Base-by-base conservation (phyloP, 2,113 vertebrate species). In the Tetraodon nigroviridis region DNA sequence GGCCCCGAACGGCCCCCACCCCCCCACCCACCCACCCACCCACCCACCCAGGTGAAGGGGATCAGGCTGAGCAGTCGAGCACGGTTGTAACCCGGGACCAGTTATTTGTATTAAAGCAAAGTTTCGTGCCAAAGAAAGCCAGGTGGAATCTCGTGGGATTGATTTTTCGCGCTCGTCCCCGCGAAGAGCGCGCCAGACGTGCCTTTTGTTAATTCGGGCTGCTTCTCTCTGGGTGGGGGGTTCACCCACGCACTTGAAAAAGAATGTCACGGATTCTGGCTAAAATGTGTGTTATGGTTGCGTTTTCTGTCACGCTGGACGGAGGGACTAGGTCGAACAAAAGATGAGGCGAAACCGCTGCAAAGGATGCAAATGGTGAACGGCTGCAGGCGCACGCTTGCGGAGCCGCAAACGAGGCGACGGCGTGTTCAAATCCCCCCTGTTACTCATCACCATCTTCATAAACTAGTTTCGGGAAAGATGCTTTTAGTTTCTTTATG, bases 331-430 rank as follows among this genome's bases (percentile, higher is more conserved):
- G 20, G 8, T 73, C 73, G 71, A 89, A 91, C 87, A 91, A 90
- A 90, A 89, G 87, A 80, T 70, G 74, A 15, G 46, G 54, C 32
- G 50, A 55, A 8, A 68, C 17, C 52, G 56, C 69, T 6, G 80
- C 83, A 80, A 69, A 79, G 64, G 77, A 86, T 88, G 86, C 78
- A 84, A 85, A 88, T 85, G 82, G 82, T 61, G 73, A 74, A 42
- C 58, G 61, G 76, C 72, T 74, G 64, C 71, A 66, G 73, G 80
- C 75, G 81, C 84, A 66, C 64, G 80, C 69, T 78, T 78, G 82
- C 79, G 61, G 69, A 79, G 70, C 22, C 61, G 77, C 75, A 73
- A 79, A 87, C 84, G 86, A 89, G 79, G 84, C 82, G 73, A 63
- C 19, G 16, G 16, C 45, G 40, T 64, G 3, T 48, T 56, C 3